A percentile compares a stretch with the other conserved stretches of the same genome.
These are phyloP conservation scores for Triops longicaudatus DNA, from an alignment of 1,140 invertebrate species.

Conservation along the genomic window DNA sequence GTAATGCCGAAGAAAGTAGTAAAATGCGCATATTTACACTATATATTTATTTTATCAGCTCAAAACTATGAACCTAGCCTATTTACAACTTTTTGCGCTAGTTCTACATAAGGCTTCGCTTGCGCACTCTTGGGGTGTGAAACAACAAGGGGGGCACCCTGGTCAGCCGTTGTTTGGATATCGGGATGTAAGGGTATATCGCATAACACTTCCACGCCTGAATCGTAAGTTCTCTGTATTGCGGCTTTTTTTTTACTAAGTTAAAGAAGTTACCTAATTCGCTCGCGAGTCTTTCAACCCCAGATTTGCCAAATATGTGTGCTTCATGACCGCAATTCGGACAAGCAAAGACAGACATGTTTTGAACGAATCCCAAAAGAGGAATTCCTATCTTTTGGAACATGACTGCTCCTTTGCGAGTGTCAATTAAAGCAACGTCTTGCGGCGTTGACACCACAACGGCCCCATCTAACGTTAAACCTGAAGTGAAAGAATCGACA, in stretches of 20 bases:
- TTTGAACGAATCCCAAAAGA: conserved; percentile 71
- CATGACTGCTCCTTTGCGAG: conserved; percentile 67
- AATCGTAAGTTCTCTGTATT: conserved; percentile 30
- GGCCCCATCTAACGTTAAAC: conserved; percentile 45
- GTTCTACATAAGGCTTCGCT: conserved; percentile 29
- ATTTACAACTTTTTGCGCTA: conserved; percentile 13
- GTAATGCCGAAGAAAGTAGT: too few relatives aligned
- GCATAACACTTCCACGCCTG: conserved; percentile 51
- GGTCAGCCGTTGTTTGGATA: conserved; percentile 62
- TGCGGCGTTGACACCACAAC: conserved; percentile 80
- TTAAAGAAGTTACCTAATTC: conserved; percentile 31
- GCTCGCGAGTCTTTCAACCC: conserved; percentile 33
- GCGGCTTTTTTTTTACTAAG: not conserved
- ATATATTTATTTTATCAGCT: too few relatives aligned
- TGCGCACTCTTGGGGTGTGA: conserved; percentile 52
- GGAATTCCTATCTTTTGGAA: conserved; percentile 69
- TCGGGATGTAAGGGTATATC: conserved; percentile 63
- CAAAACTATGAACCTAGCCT: not conserved
- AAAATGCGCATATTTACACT: too few relatives aligned
- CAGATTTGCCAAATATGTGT: conserved; percentile 36
- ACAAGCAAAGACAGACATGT: conserved; percentile 70
- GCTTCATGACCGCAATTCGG: conserved; percentile 49
- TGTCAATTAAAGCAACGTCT: conserved; percentile 67
- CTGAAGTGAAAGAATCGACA: not conserved
- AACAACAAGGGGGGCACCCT: conserved; percentile 66